Evolutionary conservation across 2,113 vertebrate genomes (phyloP), one percentile per base, ranked within the genome.

Genomic region (Microcebus griseorufus): DNA sequence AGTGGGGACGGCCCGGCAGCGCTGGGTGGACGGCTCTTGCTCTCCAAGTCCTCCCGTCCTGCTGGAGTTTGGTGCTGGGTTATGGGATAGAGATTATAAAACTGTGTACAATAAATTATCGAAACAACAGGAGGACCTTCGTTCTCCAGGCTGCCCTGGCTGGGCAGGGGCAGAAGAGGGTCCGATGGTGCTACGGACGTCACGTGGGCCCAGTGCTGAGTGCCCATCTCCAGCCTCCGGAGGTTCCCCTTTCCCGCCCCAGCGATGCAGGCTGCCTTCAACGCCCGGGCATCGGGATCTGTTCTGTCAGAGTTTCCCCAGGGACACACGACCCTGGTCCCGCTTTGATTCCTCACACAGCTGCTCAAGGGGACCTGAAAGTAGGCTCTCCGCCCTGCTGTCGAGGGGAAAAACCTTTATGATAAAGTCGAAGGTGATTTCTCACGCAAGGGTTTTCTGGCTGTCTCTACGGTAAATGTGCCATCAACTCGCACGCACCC

Each of bases 1-100:
- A 27, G 2, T 6, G 1, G 60, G 78, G 3, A 34, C 55, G 18
- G 20, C 4, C 79, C 3, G 62, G 34, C 62, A 76, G 23, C 51
- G 3, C 0, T 1, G 62, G 37, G 20, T 8, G 0, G 10, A 8
- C 7, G 25, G 9, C 7, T 29, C 32, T n/a, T 25, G 18, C 14
- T 37, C 14, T 37, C 29, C 0, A 64, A 29, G 37, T n/a, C 32
- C 13, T 32, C 25, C 17, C 37, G 8, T 14, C 9, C 14, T 14
- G 9, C 9, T 45, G 20, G 55, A 55, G 60, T 5, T 23, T 18
- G 29, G 13, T 6, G 9, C 4, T 22, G 6, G n/a, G 22, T 80
- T 58, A 20, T 29, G 53, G 51, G 18, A 29, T 8, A 73, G 55
- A 29, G 27, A 34, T 42, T 62, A 34, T 37, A 29, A 48, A 89